phyloP scores from a whole-genome alignment of 1,140 invertebrate genomes.

The Euura saliciscinereae region DNA sequence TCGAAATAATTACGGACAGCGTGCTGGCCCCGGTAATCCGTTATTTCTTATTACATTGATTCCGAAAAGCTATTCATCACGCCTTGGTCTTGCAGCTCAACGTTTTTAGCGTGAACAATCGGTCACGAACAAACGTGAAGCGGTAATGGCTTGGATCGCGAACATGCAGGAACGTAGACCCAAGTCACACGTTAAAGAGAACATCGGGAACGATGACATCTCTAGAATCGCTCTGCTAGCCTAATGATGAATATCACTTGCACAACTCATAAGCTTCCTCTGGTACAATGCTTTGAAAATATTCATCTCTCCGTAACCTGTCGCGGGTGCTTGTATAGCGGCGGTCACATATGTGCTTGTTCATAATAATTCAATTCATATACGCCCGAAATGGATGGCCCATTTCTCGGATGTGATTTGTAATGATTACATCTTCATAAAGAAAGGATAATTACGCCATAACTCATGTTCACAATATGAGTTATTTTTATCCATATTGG shows the following conservation, averaged over 20 bases:
- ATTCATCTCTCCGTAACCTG: no score
- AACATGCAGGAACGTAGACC: conserved; percentile 4
- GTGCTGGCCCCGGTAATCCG: neutral
- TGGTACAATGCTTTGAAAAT: no score
- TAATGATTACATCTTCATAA: no score
- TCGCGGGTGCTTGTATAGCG: no score
- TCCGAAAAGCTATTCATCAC: conserved; percentile 5
- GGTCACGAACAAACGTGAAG: neutral
- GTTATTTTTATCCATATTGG: no score
- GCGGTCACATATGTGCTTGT: no score
- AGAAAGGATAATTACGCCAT: no score
- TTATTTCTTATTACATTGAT: conserved; percentile 1
- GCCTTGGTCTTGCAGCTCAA: neutral
- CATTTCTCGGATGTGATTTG: no score
- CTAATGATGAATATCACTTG: neutral
- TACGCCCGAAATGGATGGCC: no score
- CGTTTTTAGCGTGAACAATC: neutral
- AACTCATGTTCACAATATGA: no score
- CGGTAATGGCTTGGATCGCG: neutral
- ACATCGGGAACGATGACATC: neutral
- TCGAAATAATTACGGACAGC: neutral
- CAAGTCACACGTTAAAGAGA: neutral
- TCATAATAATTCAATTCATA: no score
- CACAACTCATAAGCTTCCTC: neutral
- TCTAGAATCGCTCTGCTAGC: neutral